Conservation (phyloP, 2,113 vertebrate genomes). For the Passer montanus region DNA sequence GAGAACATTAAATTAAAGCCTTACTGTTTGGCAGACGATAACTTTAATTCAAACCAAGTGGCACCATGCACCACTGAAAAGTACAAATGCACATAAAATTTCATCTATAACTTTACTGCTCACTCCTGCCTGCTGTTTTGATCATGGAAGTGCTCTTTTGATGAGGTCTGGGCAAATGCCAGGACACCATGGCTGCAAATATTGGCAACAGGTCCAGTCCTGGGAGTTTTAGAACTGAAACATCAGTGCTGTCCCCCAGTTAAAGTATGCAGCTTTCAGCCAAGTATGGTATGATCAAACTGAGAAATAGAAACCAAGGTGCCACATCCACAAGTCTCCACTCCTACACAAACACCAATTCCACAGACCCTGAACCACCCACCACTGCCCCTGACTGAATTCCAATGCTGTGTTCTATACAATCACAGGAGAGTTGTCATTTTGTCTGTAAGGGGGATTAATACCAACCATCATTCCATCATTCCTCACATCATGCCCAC, state of each 20-base stretch:
- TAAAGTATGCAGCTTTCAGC: neutral
- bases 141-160: neutral
- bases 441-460: neutral
- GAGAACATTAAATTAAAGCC: slow-evolving; percentile 7
- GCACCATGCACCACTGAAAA: neutral
- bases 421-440: neutral
- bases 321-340: neutral
- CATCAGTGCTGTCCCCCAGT: neutral
- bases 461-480: neutral
- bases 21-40: neutral
- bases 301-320: neutral
- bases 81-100: neutral
- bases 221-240: neutral
- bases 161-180: neutral
- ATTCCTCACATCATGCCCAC: slow-evolving; percentile 11
- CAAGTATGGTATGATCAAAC: neutral
- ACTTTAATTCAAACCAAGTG: slow-evolving; percentile 1
- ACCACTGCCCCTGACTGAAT: neutral
- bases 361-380: neutral
- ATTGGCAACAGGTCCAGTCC: neutral
- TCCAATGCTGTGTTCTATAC: neutral
- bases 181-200: neutral
- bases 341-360: neutral
- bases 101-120: neutral
- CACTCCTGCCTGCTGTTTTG: neutral